Conservation (phyloP, 2,888 invertebrate genomes). For the Polymixis lichenea region DNA sequence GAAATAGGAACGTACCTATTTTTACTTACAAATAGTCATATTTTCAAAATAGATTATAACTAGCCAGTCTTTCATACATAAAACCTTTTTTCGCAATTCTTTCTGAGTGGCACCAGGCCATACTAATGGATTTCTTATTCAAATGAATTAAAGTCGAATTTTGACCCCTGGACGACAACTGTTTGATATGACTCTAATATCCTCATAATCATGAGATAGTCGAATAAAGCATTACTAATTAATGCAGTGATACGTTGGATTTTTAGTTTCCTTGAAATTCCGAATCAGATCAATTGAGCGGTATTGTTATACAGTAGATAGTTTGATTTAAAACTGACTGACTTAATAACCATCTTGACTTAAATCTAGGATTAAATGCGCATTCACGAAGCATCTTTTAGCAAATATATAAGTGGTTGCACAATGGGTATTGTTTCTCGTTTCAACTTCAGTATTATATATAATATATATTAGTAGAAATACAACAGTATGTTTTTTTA, state of each 20-base stretch:
- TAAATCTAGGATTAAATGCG: background rate
- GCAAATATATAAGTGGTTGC: background rate
- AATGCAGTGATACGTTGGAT: background rate
- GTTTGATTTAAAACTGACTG: background rate
- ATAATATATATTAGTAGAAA: no score
- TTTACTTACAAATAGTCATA: no score
- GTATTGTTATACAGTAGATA: background rate
- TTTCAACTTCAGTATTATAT: no score
- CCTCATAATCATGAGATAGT: no score
- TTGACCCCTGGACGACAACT: background rate
- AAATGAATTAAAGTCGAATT: no score
- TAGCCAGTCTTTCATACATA: no score
- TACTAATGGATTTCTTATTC: no score
- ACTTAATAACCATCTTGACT: background rate
- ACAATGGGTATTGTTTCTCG: background rate
- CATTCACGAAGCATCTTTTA: background rate
- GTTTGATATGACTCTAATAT: background rate
- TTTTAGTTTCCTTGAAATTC: background rate
- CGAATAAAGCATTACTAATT: background rate
- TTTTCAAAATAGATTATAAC: no score
- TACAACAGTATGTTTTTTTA: no score
- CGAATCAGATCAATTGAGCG: background rate
- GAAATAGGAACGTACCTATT: no score
- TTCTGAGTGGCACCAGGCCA: no score
- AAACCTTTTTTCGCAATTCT: no score